Base-by-base conservation (phyloP, 2,888 invertebrate species). In the Polydesmus complanatus region DNA sequence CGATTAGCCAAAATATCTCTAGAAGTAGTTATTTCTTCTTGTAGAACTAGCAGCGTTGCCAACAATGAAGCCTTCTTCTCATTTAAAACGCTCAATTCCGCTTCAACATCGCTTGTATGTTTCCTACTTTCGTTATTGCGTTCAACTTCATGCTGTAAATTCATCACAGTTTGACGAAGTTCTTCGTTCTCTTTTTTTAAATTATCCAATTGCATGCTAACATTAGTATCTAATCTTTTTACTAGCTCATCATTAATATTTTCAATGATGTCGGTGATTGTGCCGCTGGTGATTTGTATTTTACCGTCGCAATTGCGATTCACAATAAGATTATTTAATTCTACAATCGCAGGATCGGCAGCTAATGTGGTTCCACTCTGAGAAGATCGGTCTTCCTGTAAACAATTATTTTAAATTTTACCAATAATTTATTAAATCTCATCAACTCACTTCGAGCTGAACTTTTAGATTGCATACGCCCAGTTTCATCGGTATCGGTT, bases 401-500 rank as follows among this genome's bases (percentile, higher is more conserved):
- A 75, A 69, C 84, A 84, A 11, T 90, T 89, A 80, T 90, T 73
- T 64, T 80, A 74, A 14, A 88, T 78, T 88, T 88, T 73, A 11
- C 75, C 69, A 68, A 60, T 62, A 64, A 61, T 50, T 48, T 23
- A 25, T 2, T 23, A 37, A 52, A 26, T 54, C 54, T 19, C 5
- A 26, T 2, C 22, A 2, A 11, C 47, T n/a, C 8, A 61, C 62
- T 58, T 62, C 60, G 23, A 62, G 52, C n/a, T 61, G 56, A 22
- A 62, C 23, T 3, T 47, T 52, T 3, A 61, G 21, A 27, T 61
- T 53, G 49, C 47, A 23, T 37, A 62, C 27, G 27, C 25, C 21
- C n/a, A 60, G 5, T 78, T 88, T 82, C 69, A 91, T 77, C 2
- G 92, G 91, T 74, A 92, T 81, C 0, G 90, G 86, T 61, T 83